Evolutionary conservation across 1,140 invertebrate species (phyloP).

Genomic region (Ptiloglossa arizonensis): DNA sequence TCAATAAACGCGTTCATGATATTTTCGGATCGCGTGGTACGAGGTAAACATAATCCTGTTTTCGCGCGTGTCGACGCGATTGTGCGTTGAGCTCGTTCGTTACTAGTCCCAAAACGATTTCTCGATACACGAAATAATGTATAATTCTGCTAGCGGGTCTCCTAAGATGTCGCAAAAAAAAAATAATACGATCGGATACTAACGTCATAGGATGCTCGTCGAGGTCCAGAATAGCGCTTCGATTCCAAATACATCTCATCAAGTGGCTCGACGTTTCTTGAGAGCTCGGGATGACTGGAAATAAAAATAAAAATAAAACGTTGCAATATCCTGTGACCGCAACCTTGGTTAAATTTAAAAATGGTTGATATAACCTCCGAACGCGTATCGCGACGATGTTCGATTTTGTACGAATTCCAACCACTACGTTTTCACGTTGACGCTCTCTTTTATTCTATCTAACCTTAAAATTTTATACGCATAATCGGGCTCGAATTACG

Average conservation of each 20-base stretch:
- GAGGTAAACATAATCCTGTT: constrained; percentile 29
- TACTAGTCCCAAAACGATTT: background rate
- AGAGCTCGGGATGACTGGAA: background rate
- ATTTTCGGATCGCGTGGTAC: constrained; percentile 25
- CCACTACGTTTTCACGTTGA: background rate
- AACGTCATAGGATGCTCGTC: background rate
- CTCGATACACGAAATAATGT: background rate
- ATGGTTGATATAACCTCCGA: constrained; percentile 3
- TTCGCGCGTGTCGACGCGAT: background rate
- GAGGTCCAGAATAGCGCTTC: constrained; percentile 25
- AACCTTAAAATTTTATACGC: no score
- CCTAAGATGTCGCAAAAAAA: no score
- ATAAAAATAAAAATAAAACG: constrained; percentile 13
- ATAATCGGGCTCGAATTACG: no score
- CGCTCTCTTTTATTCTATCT: no score
- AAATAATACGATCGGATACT: background rate
- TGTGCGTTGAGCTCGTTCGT: background rate
- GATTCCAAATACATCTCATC: constrained; percentile 33
- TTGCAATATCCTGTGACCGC: background rate
- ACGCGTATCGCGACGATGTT: no score
- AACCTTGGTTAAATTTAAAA: constrained; percentile 33
- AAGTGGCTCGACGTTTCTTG: background rate
- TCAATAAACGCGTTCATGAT: constrained; percentile 32
- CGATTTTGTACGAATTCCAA: background rate
- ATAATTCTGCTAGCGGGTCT: background rate